Percentiles rank a stretch among this genome's conserved stretches.
phyloP scores from a whole-genome alignment of 2,113 vertebrate species.

The Platysternon megacephalum region DNA sequence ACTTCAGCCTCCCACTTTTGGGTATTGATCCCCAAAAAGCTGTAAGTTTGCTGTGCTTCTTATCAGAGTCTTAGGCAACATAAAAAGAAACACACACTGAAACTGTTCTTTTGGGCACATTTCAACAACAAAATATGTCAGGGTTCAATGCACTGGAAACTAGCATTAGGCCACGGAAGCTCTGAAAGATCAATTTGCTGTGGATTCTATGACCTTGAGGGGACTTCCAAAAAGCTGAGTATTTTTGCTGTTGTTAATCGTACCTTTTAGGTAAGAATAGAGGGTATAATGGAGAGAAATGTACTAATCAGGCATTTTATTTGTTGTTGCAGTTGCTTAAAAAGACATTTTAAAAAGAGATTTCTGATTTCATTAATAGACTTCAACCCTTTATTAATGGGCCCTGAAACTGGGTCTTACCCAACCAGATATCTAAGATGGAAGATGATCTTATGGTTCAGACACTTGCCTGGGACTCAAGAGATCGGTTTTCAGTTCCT shows the following conservation, averaged over 20 bases:
- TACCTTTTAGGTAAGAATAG: neutral
- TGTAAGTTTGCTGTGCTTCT: neutral
- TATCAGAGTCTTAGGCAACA: neutral
- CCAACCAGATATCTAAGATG: neutral
- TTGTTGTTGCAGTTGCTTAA: neutral
- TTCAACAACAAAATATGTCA: neutral
- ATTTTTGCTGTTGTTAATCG: neutral
- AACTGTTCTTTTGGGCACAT: neutral
- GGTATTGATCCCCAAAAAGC: rapidly evolving
- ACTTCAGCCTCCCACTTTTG: neutral
- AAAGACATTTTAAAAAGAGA: neutral
- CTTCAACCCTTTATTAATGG: neutral
- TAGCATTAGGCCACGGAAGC: neutral
- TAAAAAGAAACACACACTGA: neutral
- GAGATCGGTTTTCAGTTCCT: rapidly evolving
- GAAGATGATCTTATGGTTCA: rapidly evolving
- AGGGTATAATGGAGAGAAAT: neutral
- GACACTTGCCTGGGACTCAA: rapidly evolving
- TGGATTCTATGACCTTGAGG: neutral
- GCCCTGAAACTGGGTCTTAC: neutral
- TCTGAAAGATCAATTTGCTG: neutral
- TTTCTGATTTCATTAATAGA: neutral
- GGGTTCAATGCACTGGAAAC: neutral
- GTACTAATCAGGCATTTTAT: neutral
- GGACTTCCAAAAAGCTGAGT: neutral